Percentiles rank a stretch among this genome's conserved stretches.
phyloP scores from a whole-genome alignment of 2,888 invertebrate species.

The Aromia moschata region DNA sequence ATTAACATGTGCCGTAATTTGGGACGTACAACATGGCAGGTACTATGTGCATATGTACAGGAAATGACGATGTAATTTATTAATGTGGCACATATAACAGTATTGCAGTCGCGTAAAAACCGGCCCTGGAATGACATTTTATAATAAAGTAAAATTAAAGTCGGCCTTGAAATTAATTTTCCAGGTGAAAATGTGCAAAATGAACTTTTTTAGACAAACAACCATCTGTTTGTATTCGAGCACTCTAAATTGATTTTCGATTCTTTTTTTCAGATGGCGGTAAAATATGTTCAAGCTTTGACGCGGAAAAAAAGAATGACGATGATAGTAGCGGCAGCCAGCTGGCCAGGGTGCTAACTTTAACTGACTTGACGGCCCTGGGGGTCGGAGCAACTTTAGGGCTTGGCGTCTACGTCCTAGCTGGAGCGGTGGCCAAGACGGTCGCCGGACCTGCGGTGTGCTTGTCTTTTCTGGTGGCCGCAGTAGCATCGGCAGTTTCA shows the following conservation, averaged over 20 bases:
- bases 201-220: too few relatives aligned
- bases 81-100: too few relatives aligned
- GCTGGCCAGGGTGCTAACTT: slow-evolving; percentile 75
- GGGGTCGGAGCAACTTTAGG: slow-evolving; percentile 91
- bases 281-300: slow-evolving; percentile 54
- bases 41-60: too few relatives aligned
- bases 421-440: slow-evolving; percentile 86
- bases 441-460: slow-evolving; percentile 93
- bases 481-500: slow-evolving; percentile 91
- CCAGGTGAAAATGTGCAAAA: too few relatives aligned
- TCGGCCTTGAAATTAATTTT: too few relatives aligned
- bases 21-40: too few relatives aligned
- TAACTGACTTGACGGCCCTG: slow-evolving; percentile 86
- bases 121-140: too few relatives aligned
- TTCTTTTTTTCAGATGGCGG: slow-evolving; percentile 43
- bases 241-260: not conserved
- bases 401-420: slow-evolving; percentile 93
- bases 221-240: too few relatives aligned
- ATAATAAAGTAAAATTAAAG: too few relatives aligned
- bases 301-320: slow-evolving; percentile 62
- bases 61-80: too few relatives aligned
- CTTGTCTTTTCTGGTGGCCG: slow-evolving; percentile 90
- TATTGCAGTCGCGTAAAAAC: too few relatives aligned
- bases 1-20: too few relatives aligned
- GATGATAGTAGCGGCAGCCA: slow-evolving; percentile 57